Evolutionary conservation across 2,113 vertebrate species (phyloP).

Genomic region (Periophthalmus modestus): DNA sequence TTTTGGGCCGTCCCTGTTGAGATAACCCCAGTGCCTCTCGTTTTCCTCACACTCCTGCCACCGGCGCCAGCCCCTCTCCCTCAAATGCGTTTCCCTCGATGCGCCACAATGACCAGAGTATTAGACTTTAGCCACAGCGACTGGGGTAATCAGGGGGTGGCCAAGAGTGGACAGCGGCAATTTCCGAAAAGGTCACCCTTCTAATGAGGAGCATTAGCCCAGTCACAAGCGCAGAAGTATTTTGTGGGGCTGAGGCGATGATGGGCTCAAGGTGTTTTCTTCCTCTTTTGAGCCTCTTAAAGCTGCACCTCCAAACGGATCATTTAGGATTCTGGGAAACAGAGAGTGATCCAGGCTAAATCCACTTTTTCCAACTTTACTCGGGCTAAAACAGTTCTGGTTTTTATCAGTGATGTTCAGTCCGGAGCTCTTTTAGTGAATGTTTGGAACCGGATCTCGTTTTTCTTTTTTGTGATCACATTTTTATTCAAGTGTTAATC

Average conservation of each 20-base stretch:
- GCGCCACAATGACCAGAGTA: constrained; percentile 32
- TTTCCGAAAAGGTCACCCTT: constrained; percentile 71
- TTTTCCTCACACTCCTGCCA: neutral
- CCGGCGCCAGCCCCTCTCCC: constrained; percentile 9
- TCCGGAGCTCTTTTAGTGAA: too few species aligned
- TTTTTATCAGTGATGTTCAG: too few species aligned
- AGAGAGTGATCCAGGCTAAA: constrained; percentile 6
- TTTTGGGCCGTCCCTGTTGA: neutral
- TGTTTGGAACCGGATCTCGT: too few species aligned
- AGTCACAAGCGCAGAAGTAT: constrained; percentile 50
- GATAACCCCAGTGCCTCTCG: neutral
- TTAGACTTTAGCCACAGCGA: constrained; percentile 61
- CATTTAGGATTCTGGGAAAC: constrained; percentile 17
- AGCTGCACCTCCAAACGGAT: constrained; percentile 5
- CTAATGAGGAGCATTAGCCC: constrained; percentile 71
- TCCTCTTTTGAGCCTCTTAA: constrained; percentile 6
- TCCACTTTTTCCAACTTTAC: constrained; percentile 6
- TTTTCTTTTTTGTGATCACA: too few species aligned
- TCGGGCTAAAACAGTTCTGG: neutral
- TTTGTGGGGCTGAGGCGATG: constrained; percentile 46
- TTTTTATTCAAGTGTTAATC: too few species aligned
- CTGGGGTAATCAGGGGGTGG: constrained; percentile 61
- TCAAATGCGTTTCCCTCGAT: constrained; percentile 31
- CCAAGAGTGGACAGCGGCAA: constrained; percentile 52
- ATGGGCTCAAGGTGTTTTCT: constrained; percentile 15